Conservation (phyloP, 2,888 invertebrate species). For the Xestia ashworthii region DNA sequence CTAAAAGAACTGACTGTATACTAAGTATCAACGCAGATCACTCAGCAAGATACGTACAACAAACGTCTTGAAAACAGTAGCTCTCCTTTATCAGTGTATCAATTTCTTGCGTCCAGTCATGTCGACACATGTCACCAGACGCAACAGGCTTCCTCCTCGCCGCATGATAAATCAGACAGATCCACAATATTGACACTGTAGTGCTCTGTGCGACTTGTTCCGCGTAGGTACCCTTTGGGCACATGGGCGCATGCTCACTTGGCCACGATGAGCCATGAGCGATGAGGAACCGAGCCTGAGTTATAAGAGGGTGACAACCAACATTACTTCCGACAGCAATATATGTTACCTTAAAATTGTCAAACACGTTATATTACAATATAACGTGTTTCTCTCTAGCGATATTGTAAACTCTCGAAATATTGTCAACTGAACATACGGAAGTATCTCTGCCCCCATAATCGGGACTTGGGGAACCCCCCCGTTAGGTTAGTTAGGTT, state of each 20-base stretch:
- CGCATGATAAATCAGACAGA: conserved; percentile 10
- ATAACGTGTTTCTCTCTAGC: too few species aligned
- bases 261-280: conserved; percentile 21
- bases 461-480: too few species aligned
- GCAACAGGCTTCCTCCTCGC: conserved; percentile 6
- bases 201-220: conserved; percentile 37
- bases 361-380: too few species aligned
- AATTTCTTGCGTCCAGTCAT: not conserved
- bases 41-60: not conserved
- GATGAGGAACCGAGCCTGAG: conserved; percentile 24
- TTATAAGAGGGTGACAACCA: conserved; percentile 26
- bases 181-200: conserved; percentile 45
- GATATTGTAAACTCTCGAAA: too few species aligned
- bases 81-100: not conserved
- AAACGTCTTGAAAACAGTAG: not conserved
- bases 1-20: not conserved
- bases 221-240: conserved; percentile 40
- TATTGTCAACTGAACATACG: too few species aligned
- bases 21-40: too few species aligned
- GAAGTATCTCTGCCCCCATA: too few species aligned
- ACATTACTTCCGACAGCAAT: conserved; percentile 34
- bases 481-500: too few species aligned
- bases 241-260: not conserved
- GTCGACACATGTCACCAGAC: not conserved
- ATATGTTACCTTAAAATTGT: too few species aligned